These are phyloP conservation scores for Augochlorella aurata DNA, from an alignment of 2,888 invertebrate species.

Conservation along the genomic window DNA sequence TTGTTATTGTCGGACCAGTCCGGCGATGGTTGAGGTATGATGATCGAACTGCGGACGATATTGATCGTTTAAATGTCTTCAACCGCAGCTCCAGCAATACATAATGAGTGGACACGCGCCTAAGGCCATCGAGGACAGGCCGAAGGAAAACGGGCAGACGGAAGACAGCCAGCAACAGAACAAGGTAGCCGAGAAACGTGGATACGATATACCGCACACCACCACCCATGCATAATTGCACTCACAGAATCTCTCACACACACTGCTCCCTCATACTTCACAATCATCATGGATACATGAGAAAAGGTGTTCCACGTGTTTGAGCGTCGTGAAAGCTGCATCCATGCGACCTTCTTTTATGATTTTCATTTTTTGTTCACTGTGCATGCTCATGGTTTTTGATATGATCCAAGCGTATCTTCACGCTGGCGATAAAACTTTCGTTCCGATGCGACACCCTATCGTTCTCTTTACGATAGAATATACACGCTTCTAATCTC, in stretches of 20 bases:
- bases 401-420: constrained; percentile 49
- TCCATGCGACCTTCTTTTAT: constrained; percentile 60
- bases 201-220: constrained; percentile 38
- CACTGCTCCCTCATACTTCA: constrained; percentile 66
- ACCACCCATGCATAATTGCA: constrained; percentile 45
- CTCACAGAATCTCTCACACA: constrained; percentile 61
- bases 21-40: not conserved
- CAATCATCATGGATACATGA: constrained; percentile 63
- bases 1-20: not conserved
- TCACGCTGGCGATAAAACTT: constrained; percentile 30
- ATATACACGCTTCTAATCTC: constrained; percentile 36
- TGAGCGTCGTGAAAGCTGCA: constrained; percentile 66
- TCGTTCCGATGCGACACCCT: constrained; percentile 33
- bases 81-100: constrained; percentile 90
- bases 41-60: too few species aligned
- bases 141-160: constrained; percentile 91
- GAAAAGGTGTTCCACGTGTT: constrained; percentile 61
- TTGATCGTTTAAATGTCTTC: constrained; percentile 19
- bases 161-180: constrained; percentile 84
- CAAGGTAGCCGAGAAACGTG: constrained; percentile 81
- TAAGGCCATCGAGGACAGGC: constrained; percentile 85
- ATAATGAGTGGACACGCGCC: constrained; percentile 88
- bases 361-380: constrained; percentile 48
- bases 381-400: constrained; percentile 69
- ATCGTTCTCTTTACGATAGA: constrained; percentile 12